phyloP scores from a whole-genome alignment of 2,888 invertebrate genomes.

The Dichetophora obliterata region DNA sequence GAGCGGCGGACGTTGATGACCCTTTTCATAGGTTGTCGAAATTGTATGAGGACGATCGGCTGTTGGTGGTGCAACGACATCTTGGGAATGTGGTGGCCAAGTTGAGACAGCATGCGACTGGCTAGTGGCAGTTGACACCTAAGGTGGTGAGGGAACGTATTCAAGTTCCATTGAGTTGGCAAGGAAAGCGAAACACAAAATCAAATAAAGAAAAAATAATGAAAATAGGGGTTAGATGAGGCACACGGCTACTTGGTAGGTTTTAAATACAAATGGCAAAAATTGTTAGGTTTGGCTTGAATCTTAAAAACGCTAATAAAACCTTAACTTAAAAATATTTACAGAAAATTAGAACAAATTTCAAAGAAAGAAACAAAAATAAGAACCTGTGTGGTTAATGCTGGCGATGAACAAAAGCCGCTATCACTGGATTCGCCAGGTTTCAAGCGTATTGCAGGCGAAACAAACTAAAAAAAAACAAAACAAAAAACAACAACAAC shows the following conservation, averaged over 20 bases:
- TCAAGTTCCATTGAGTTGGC: background rate
- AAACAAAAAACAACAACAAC: conserved; percentile 58
- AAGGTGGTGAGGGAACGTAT: conserved; percentile 28
- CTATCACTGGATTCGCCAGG: conserved; percentile 71
- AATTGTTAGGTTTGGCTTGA: background rate
- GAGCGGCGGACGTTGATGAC: conserved; percentile 86
- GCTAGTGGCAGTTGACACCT: conserved; percentile 72
- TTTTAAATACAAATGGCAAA: background rate
- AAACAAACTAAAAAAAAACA: conserved; percentile 71
- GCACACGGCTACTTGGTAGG: too few species aligned
- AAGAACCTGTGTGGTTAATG: conserved; percentile 71
- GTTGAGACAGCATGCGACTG: conserved; percentile 70
- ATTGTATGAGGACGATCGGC: conserved; percentile 93
- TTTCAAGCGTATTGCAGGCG: conserved; percentile 74
- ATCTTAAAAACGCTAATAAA: background rate
- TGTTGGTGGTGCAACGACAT: conserved; percentile 70
- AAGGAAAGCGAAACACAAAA: conserved; percentile 49
- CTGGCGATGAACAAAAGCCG: conserved; percentile 71
- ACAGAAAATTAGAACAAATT: conserved; percentile 55
- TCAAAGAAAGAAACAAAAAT: conserved; percentile 67
- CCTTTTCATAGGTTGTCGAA: conserved; percentile 89
- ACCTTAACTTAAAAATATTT: too few species aligned
- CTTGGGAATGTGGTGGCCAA: conserved; percentile 71
- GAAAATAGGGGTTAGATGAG: background rate
- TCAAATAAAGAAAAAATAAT: conserved; percentile 41